Conservation (phyloP, 2,797 vertebrate species). For the Crocidura indochinensis region DNA sequence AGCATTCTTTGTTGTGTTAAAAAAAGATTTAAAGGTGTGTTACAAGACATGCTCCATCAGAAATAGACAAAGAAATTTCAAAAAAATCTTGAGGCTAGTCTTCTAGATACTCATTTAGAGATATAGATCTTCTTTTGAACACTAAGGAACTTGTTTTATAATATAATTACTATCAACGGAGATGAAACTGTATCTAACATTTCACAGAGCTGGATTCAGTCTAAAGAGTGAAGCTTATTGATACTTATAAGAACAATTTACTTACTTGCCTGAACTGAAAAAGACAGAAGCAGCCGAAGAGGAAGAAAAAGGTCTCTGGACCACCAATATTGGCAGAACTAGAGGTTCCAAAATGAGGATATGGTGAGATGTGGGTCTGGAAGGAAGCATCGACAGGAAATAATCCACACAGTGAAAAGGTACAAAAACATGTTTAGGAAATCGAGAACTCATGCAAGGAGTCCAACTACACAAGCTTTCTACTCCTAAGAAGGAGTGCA, state of each 20-base stretch:
- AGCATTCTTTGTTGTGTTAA: not conserved
- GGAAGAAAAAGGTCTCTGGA: not conserved
- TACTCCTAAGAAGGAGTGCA: no score
- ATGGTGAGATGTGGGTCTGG: no score
- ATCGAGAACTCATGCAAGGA: no score
- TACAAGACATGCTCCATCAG: not conserved
- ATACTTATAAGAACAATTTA: slow-evolving; percentile 45
- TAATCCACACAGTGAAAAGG: no score
- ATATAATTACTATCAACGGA: not conserved
- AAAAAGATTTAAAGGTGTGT: slow-evolving; percentile 36
- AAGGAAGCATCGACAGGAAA: no score
- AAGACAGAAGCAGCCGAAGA: not conserved
- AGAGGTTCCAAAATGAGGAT: no score
- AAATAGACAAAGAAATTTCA: slow-evolving; percentile 10
- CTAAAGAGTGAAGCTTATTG: not conserved
- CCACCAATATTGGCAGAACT: not conserved
- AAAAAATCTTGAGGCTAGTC: not conserved
- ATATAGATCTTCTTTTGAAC: not conserved
- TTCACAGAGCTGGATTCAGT: not conserved
- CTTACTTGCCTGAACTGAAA: not conserved
- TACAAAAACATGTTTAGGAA: no score
- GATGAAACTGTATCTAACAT: not conserved
- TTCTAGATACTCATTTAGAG: not conserved
- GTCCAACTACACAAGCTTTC: no score
- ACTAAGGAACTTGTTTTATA: not conserved